Evolutionary conservation across 2,888 invertebrate species (phyloP), one percentile per base, ranked within the genome.

Genomic region (Scaptomyza reducta): DNA sequence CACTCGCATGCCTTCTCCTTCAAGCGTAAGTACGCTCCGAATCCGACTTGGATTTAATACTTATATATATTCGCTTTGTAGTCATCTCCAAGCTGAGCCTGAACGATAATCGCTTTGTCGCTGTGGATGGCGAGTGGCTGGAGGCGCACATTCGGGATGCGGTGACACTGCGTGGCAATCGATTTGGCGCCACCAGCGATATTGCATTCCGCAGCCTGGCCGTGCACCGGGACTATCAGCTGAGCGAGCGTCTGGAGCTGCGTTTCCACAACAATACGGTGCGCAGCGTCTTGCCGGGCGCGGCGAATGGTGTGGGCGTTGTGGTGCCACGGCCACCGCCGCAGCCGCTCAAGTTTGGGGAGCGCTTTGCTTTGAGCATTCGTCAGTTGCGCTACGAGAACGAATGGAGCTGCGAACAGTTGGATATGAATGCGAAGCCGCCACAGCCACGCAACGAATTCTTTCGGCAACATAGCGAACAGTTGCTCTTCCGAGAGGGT

Each of bases 1-100:
- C 93, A 94, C 77, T 95, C 96, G 78, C 94, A 94, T 74, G 95
- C 95, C 22, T 95, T 96, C 91, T 94, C 95, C 38, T 91, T 92
- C 59, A 90, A 90, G 75, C 85, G 92, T 92, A 70, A 77, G 84
- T 76, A 11, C 25, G n/a, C n/a, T n/a, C n/a, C n/a, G 2, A n/a
- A 29, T 3, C 25, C 4, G 10, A 9, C 16, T 6, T 5, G 3
- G 10, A 33, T 5, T 29, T 7, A n/a, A n/a, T n/a, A n/a, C n/a
- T n/a, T 5, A 35, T 35, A 35, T n/a, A 13, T 6, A 35, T 38
- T 2, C n/a, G 9, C 13, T 2, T 1, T 44, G 4, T 50, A 91
- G 91, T 84, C 58, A 81, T 90, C 49, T 88, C 87, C 7, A 90
- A 89, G 74, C 75, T 91, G 42, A 85, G 79, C 71, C 75, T 92